Percentiles rank a stretch among this genome's conserved stretches.
phyloP scores from a whole-genome alignment of 2,113 vertebrate genomes.

The Sterrhoptilus dennistouni region DNA sequence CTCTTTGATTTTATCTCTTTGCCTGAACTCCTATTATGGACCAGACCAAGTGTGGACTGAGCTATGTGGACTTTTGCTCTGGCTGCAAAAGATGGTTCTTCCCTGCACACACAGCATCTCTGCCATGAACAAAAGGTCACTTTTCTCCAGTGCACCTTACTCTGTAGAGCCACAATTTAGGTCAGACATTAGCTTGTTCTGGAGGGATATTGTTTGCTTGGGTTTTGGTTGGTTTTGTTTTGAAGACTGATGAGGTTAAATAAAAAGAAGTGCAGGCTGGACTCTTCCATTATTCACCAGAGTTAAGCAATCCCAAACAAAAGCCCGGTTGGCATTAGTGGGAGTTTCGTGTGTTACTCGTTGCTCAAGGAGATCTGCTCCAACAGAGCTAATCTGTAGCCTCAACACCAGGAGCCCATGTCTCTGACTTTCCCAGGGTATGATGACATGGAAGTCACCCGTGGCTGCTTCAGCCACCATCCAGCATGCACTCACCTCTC shows the following conservation, averaged over 20 bases:
- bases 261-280: neutral
- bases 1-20: neutral
- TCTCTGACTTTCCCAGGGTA: neutral
- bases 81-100: neutral
- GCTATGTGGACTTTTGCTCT: neutral
- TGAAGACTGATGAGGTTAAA: neutral
- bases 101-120: neutral
- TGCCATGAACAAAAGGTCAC: neutral
- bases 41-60: neutral
- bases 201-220: neutral
- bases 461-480: neutral
- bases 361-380: slow-evolving; percentile 35
- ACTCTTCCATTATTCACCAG: slow-evolving; percentile 43
- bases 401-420: neutral
- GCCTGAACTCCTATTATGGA: neutral
- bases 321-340: slow-evolving; percentile 21
- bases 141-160: neutral
- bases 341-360: neutral
- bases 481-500: neutral
- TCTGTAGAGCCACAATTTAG: neutral
- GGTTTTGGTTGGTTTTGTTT: slow-evolving; percentile 19
- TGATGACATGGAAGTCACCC: rapidly evolving
- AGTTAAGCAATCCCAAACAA: slow-evolving; percentile 46
- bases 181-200: neutral
- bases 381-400: neutral